Conservation (phyloP, 2,113 vertebrate species). For the Siniperca chuatsi region DNA sequence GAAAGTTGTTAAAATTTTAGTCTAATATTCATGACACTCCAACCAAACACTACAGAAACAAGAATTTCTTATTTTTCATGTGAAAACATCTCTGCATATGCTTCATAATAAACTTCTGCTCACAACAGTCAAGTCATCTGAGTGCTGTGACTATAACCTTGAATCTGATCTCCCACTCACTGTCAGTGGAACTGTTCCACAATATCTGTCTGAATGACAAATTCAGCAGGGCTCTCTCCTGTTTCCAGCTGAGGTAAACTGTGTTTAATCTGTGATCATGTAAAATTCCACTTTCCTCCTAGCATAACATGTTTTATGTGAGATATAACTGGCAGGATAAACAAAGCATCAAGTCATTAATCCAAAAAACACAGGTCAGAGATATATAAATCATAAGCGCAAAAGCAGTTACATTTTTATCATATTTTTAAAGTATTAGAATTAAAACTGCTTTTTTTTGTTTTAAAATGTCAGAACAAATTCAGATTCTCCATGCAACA, state of each 20-base stretch:
- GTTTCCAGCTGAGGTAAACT: conserved; percentile 9
- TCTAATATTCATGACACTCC: background rate
- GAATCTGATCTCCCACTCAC: conserved; percentile 21
- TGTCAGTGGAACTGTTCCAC: conserved; percentile 1
- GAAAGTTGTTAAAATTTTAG: background rate
- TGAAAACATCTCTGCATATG: background rate
- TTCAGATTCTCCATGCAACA: background rate
- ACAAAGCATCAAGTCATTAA: background rate
- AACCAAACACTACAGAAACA: background rate
- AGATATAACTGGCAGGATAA: background rate
- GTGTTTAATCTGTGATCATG: background rate
- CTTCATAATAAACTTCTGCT: conserved; percentile 13
- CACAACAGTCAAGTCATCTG: background rate
- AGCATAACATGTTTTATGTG: background rate
- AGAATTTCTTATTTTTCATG: background rate
- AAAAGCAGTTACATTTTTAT: conserved; percentile 14
- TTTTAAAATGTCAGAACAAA: background rate
- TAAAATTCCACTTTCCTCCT: background rate
- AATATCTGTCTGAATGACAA: background rate
- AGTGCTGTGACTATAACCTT: conserved; percentile 23
- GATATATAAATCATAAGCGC: no score
- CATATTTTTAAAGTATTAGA: background rate
- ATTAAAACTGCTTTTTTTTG: background rate
- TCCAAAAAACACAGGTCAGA: background rate
- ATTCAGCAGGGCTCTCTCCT: background rate